Evolutionary conservation across 2,888 invertebrate genomes (phyloP).

Genomic region (Hartigia nigra): DNA sequence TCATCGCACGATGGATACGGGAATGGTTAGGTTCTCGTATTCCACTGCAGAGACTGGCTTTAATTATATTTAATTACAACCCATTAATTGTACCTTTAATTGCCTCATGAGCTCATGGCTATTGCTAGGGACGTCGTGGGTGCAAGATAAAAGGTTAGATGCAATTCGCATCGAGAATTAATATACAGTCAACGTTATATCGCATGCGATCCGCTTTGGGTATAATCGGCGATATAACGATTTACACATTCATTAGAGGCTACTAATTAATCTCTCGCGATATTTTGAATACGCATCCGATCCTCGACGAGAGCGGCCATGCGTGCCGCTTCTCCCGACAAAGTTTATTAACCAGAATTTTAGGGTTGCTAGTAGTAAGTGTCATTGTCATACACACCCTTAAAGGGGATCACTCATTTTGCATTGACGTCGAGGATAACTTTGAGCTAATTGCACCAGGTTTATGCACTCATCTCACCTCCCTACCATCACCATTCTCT

Average conservation of each 20-base stretch:
- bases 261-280: background rate
- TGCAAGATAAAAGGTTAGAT: background rate
- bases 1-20: slow-evolving; percentile 17
- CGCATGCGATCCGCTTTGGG: background rate
- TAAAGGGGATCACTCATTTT: background rate
- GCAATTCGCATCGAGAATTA: background rate
- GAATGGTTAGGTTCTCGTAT: slow-evolving; percentile 9
- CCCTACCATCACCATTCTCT: background rate
- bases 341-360: background rate
- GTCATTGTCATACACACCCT: background rate
- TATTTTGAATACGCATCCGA: background rate
- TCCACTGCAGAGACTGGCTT: slow-evolving; percentile 25
- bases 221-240: background rate
- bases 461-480: background rate
- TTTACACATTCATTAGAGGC: background rate
- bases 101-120: slow-evolving; percentile 24
- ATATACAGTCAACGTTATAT: background rate
- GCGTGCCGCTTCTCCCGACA: background rate
- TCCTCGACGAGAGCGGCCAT: background rate
- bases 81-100: slow-evolving; percentile 51
- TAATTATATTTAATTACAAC: slow-evolving; percentile 54
- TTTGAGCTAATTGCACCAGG: background rate
- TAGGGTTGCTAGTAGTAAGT: background rate
- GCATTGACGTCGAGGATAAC: background rate
- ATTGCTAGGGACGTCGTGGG: background rate